Evolutionary conservation across 1,140 invertebrate species (phyloP), one percentile per base, ranked within the genome.

Genomic region (Xylocopa sonorina): DNA sequence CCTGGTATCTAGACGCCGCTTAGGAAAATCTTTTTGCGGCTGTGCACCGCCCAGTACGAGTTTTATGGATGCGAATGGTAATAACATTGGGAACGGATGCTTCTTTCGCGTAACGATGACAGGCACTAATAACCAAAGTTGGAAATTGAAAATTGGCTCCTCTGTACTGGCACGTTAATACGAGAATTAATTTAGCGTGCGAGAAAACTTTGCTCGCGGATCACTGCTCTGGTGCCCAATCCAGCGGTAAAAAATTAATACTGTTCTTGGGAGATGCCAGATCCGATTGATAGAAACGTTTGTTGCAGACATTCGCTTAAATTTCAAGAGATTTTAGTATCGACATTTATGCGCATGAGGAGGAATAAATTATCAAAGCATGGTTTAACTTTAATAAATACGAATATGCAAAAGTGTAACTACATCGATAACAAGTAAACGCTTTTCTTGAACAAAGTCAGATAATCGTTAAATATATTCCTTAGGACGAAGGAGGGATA

Each of bases 1-100:
- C 79, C 71, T 58, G 71, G 32, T 67, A 81, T 84, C 78, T 62
- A 74, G 67, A 67, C 68, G 66, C 48, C 82, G 68, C 77, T 85
- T 60, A 50, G 62, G 27, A 10, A 50, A 82, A 82, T 73, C 46
- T 73, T 60, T 21, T 32, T 24, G 57, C 38, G 38, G 41, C 55
- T 10, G 72, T 10, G 14, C 12, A 9, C 10, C n/a, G 21, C 27
- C 10, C 38, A 3, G 18, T 1, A 18, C 62, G 27, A 21, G 27
- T 27, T 76, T 58, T 16, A 66, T 3, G 21, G 6, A 32, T 4
- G 21, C 10, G 53, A 41, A 46, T n/a, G 21, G 10, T 46, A 18
- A 46, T 32, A 43, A 48, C 29, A 38, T 43, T 9, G 5, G 51
- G 32, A 76, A 58, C 53, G 53, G 69, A 58, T 21, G 53, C 12